Evolutionary conservation across 2,797 vertebrate genomes (phyloP).

Genomic region (Jordanella pulchra): DNA sequence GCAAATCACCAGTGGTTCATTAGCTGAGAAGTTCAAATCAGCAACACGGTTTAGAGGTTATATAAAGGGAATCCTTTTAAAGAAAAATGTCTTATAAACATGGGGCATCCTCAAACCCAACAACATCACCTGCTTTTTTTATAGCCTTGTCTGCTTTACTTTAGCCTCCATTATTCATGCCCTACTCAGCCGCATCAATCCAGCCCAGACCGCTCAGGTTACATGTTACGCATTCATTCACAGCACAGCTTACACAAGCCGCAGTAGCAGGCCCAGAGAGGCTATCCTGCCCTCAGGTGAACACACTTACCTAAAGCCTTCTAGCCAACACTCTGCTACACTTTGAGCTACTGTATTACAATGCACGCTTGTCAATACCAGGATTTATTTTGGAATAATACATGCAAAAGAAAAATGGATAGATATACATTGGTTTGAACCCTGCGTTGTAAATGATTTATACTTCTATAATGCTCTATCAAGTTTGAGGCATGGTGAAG

Average conservation of each 20-base stretch:
- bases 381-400: conserved; percentile 19
- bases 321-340: not conserved
- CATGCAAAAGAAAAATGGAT: conserved; percentile 18
- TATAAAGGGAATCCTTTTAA: not conserved
- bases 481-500: too few species aligned
- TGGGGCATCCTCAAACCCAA: conserved; percentile 24
- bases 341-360: conserved; percentile 16
- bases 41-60: conserved; percentile 33
- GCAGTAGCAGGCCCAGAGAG: conserved; percentile 7
- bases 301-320: conserved; percentile 30
- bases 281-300: conserved; percentile 22
- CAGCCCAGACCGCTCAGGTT: conserved; percentile 55
- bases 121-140: conserved; percentile 29
- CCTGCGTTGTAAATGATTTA: conserved; percentile 8
- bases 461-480: too few species aligned
- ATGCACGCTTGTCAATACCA: conserved; percentile 7
- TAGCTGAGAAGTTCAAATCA: conserved; percentile 17
- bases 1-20: conserved; percentile 47
- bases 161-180: conserved; percentile 68
- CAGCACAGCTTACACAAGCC: conserved; percentile 30
- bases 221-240: conserved; percentile 60
- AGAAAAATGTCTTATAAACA: conserved; percentile 21
- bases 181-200: conserved; percentile 57
- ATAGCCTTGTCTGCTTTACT: conserved; percentile 37
- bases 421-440: conserved; percentile 41